Base-by-base conservation (phyloP, 2,888 invertebrate species). In the Mythimna albipuncta region DNA sequence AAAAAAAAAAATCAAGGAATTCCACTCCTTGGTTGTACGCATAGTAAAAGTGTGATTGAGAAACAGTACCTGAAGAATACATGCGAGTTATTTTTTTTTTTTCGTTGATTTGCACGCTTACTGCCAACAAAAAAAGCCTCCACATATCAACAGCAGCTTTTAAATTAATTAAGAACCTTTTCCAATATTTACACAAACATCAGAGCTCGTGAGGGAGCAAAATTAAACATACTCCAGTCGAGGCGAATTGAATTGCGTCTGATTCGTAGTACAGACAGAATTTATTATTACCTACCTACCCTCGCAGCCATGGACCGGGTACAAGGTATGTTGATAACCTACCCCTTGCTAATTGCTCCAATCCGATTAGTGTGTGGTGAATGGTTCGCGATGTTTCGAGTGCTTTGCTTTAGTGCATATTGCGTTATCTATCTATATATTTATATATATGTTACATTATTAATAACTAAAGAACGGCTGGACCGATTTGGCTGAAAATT, bases 211-310 rank as follows among this genome's bases (percentile, higher is more conserved):
- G 35, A 44, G 62, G 81, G 74, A 66, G 77, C 69, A 75, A 87
- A 89, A 88, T 88, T 86, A 87, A 89, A 86, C 80, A 81, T 84
- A 85, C 85, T 87, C 85, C 85, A 88, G 88, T 87, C 85, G 83
- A 84, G 76, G 69, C 75, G 77, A 74, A 88, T 86, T 87, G 69
- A 83, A 88, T 88, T 85, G 77, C 75, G 79, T 80, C 79, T 83
- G 85, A 87, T 86, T 85, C 85, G 79, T 68, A 81, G 62, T 66
- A 76, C 68, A 82, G 72, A 79, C 75, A 77, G 78, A 85, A 81
- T 85, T 77, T 71, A 77, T 83, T 79, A 82, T 81, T 68, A 75
- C 69, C 71, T 55, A 26, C 32, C 32, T 32, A 32, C 69, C 50
- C 68, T 55, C 41, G 38, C 57, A 21, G 52, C 47, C 26, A 38